These are phyloP conservation scores for Lutraria rhynchaena DNA, from an alignment of 1,140 invertebrate genomes.

Conservation along the genomic window DNA sequence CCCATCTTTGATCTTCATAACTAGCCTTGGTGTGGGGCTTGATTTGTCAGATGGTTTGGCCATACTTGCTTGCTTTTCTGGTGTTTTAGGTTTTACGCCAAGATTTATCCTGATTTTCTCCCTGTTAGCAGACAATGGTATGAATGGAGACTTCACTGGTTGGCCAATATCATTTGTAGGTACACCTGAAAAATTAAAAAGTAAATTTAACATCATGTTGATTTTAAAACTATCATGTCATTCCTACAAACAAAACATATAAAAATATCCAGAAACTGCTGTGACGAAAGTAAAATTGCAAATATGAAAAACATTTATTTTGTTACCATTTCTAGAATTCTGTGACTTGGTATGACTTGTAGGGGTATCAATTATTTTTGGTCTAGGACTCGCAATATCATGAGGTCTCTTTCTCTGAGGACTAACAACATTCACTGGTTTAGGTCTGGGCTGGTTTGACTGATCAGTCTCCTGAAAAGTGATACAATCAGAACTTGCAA, in stretches of 20 bases:
- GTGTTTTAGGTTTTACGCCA: conserved; percentile 67
- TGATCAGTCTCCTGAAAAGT: too few relatives aligned
- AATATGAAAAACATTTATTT: too few relatives aligned
- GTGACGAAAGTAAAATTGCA: too few relatives aligned
- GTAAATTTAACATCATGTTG: not conserved
- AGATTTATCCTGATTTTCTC: conserved; percentile 72
- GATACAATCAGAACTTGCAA: too few relatives aligned
- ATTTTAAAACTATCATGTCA: not conserved
- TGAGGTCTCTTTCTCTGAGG: too few relatives aligned
- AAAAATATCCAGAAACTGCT: too few relatives aligned
- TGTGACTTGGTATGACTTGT: too few relatives aligned
- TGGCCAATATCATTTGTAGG: conserved; percentile 58
- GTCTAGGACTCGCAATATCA: too few relatives aligned
- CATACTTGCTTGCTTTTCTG: not conserved
- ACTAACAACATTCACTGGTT: too few relatives aligned
- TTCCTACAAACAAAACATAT: not conserved
- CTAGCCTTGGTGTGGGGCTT: conserved; percentile 65
- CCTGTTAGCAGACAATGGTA: conserved; percentile 67
- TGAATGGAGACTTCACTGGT: conserved; percentile 45
- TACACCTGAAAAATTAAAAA: conserved; percentile 22
- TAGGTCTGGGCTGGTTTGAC: too few relatives aligned
- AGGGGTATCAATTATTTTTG: too few relatives aligned
- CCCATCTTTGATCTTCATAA: conserved; percentile 81
- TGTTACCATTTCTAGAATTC: too few relatives aligned
- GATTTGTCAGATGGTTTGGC: conserved; percentile 1